A percentile compares a stretch with the other conserved stretches of the same genome.
phyloP scores from a whole-genome alignment of 2,113 vertebrate genomes.

The Ochotona princeps region DNA sequence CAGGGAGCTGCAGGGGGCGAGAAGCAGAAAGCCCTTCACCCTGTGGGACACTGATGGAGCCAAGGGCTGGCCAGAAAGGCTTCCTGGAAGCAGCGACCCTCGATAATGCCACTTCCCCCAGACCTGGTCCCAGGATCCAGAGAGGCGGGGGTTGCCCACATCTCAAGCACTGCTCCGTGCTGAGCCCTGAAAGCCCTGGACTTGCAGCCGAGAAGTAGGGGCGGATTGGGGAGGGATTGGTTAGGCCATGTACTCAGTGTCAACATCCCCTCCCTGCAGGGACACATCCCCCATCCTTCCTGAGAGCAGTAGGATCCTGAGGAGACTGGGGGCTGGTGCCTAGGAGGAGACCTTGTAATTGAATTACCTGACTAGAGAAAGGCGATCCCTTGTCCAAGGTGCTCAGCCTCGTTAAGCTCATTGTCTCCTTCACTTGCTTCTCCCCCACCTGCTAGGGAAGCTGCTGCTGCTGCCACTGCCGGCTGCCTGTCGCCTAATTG shows the following conservation, averaged over 20 bases:
- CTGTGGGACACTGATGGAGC: accelerated
- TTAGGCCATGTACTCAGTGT: neutral
- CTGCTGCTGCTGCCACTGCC: constrained; percentile 35
- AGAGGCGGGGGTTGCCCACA: neutral
- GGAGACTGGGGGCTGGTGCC: constrained; percentile 28
- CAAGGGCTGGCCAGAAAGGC: neutral
- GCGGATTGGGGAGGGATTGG: too few species aligned
- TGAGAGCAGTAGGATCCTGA: neutral
- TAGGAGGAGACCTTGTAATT: constrained; percentile 79
- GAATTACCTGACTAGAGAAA: constrained; percentile 83
- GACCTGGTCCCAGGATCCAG: neutral
- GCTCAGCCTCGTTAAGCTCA: constrained; percentile 86
- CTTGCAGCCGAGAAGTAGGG: too few species aligned
- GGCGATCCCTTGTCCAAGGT: constrained; percentile 82
- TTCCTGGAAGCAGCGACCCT: neutral
- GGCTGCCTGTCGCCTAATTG: constrained; percentile 83
- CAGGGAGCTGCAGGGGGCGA: neutral
- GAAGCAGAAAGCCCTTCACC: neutral
- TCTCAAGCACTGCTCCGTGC: neutral
- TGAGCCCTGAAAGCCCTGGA: neutral
- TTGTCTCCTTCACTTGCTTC: constrained; percentile 84
- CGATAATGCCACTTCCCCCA: neutral
- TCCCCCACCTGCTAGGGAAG: constrained; percentile 80
- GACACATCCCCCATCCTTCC: neutral
- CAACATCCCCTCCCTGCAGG: neutral